Conservation (phyloP, 2,113 vertebrate genomes). For the Phylloscopus whistleri region DNA sequence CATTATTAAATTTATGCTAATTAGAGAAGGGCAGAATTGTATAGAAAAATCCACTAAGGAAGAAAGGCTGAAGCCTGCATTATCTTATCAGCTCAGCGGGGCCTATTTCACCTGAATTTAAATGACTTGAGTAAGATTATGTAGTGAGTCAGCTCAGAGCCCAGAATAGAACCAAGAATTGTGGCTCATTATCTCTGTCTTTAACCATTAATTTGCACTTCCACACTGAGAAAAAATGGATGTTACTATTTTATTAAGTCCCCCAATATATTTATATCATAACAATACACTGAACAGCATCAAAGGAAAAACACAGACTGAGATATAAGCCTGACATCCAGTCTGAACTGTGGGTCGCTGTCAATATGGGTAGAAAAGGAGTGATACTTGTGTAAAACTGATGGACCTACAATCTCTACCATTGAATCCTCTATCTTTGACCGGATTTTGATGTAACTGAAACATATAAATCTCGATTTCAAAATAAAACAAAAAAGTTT, state of each 20-base stretch:
- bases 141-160: conserved; percentile 45
- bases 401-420: background rate
- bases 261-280: background rate
- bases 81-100: background rate
- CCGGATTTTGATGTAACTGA: background rate
- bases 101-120: conserved; percentile 32
- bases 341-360: background rate
- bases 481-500: background rate
- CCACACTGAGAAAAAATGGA: background rate
- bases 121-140: conserved; percentile 31
- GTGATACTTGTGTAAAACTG: background rate
- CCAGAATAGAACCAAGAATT: conserved; percentile 36
- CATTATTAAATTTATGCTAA: background rate
- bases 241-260: background rate
- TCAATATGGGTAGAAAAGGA: background rate
- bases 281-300: background rate
- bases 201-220: conserved; percentile 26
- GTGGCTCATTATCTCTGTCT: conserved; percentile 3
- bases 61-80: background rate
- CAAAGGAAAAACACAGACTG: background rate
- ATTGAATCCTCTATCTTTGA: background rate
- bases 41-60: background rate
- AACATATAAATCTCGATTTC: background rate
- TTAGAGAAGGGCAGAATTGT: background rate
- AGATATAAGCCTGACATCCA: background rate